phyloP scores from a whole-genome alignment of 1,140 invertebrate species.

The Catajapyx aquilonaris region DNA sequence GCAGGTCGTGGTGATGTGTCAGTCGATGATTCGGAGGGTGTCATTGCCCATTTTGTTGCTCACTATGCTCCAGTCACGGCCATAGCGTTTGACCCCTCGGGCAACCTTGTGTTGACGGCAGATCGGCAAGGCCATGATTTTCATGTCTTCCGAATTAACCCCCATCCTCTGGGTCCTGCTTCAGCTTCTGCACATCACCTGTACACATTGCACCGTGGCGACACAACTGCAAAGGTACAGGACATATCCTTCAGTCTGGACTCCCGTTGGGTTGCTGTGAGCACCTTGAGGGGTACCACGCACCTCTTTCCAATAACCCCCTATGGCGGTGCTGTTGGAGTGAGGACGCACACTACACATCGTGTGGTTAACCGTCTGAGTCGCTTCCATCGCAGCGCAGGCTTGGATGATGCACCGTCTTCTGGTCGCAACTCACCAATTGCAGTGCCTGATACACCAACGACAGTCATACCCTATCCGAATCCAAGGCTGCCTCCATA shows the following conservation, averaged over 20 bases:
- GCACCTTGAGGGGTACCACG: constrained; percentile 84
- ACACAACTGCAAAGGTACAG: constrained; percentile 38
- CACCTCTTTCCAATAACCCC: constrained; percentile 93
- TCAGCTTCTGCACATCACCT: constrained; percentile 86
- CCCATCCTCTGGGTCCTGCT: constrained; percentile 70
- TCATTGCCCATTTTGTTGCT: constrained; percentile 85
- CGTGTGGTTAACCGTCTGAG: constrained; percentile 89
- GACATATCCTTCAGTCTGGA: constrained; percentile 77
- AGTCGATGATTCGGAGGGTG: constrained; percentile 32
- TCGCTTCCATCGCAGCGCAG: constrained; percentile 86
- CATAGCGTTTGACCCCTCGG: constrained; percentile 78
- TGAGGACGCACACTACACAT: constrained; percentile 76
- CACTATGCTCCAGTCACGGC: constrained; percentile 70
- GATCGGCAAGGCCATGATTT: constrained; percentile 90
- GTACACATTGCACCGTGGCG: constrained; percentile 74
- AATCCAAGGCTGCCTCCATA: constrained; percentile 77
- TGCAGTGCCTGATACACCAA: constrained; percentile 22
- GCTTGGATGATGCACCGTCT: constrained; percentile 41
- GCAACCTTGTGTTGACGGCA: constrained; percentile 74
- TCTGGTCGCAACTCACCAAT: constrained; percentile 56
- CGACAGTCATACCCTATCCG: too few relatives aligned
- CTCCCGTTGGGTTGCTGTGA: constrained; percentile 86
- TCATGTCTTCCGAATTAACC: constrained; percentile 82
- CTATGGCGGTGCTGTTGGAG: constrained; percentile 79
- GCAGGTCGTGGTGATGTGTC: constrained; percentile 15